Percentiles rank a stretch among this genome's conserved stretches.
These are phyloP conservation scores for Chalcis sispes DNA, from an alignment of 2,888 invertebrate genomes.

Conservation along the genomic window DNA sequence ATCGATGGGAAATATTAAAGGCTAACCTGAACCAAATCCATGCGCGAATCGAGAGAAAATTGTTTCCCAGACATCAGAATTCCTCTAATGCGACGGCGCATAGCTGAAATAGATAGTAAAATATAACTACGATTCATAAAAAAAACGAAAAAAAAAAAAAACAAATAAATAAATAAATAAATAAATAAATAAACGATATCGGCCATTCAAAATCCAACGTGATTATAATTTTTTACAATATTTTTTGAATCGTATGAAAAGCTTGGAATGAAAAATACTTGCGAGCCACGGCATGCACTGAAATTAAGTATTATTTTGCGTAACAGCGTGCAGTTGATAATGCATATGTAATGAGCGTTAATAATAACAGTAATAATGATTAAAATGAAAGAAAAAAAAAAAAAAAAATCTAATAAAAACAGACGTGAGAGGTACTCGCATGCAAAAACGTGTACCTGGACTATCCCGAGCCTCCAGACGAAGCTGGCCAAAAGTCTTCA, in stretches of 20 bases:
- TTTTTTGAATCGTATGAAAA: no score
- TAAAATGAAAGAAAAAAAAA: background rate
- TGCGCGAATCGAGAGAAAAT: slow-evolving; percentile 92
- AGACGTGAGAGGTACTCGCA: slow-evolving; percentile 44
- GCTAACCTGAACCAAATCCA: slow-evolving; percentile 88
- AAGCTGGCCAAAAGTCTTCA: slow-evolving; percentile 83
- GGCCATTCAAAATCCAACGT: no score
- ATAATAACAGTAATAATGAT: background rate
- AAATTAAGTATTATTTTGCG: no score
- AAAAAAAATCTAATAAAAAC: background rate
- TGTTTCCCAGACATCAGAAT: slow-evolving; percentile 94
- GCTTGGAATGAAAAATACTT: no score
- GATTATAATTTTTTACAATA: no score
- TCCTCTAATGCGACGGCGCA: slow-evolving; percentile 90
- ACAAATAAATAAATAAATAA: no score
- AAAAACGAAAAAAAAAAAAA: no score
- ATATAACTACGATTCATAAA: background rate
- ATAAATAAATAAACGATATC: no score
- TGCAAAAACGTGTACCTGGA: slow-evolving; percentile 79
- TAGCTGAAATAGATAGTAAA: slow-evolving; percentile 78
- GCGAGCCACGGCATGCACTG: no score
- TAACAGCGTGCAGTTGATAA: background rate
- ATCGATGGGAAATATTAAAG: no score
- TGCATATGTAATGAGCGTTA: background rate
- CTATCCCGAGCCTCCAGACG: slow-evolving; percentile 86